Base-by-base conservation (phyloP, 2,113 vertebrate genomes). In the Syngnathus floridae region DNA sequence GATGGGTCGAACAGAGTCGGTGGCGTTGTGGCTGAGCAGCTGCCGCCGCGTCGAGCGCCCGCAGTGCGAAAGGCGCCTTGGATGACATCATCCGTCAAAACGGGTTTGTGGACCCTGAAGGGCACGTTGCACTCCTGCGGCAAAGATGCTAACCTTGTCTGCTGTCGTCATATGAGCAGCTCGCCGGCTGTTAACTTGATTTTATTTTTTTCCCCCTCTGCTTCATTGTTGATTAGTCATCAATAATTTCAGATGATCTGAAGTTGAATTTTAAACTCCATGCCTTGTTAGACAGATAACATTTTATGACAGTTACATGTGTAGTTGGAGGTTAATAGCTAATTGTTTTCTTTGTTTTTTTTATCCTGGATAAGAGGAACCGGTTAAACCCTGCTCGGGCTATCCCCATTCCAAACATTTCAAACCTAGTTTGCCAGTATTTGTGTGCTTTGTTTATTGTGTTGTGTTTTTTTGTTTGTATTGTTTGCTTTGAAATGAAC, bases 11-110 rank as follows among this genome's bases (percentile, higher is more conserved):
- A 13, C 19, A 40, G 35, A 41, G 58, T 40, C 58, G 43, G 17
- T 31, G 26, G 26, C 26, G 16, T 48, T 65, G 4, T 0, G 14
- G 9, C 71, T 41, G 45, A 66, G 12, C 63, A 51, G 69, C 45
- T 45, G 43, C 45, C 5, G 62, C 17, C 5, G 62, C 17, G 2
- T 6, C 36, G 79, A 67, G 51, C 52, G 74, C 36, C 73, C 45
- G 61, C 54, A 40, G 58, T 55, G 6, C 0, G 2, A 41, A 62
- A 68, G 7, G 70, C 40, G 62, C 22, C 51, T 73, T n/a, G 12
- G 21, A 62, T 84, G 73, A 80, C 70, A 65, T 75, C 56, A 81
- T 72, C 77, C 61, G 64, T 75, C 79, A 72, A 74, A 54, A 60
- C n/a, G 45, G 26, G 54, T 16, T 60, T 59, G 59, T 17, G 56